These are phyloP conservation scores for Chromoteleia sp. DNA, from an alignment of 2,888 invertebrate genomes.

Conservation along the genomic window DNA sequence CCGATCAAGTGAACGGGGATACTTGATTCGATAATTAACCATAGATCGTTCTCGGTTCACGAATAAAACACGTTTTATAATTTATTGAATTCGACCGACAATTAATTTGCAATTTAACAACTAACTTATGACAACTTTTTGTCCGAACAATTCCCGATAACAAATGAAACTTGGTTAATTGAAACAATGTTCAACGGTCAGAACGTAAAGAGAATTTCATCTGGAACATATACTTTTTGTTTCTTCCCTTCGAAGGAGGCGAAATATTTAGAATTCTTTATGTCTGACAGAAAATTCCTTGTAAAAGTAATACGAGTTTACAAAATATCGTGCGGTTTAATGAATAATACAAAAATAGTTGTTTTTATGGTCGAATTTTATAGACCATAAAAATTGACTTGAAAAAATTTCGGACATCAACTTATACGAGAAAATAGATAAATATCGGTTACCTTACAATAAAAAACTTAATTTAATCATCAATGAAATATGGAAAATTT, in stretches of 20 bases:
- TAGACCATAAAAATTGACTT: constrained; percentile 16
- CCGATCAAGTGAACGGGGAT: too few relatives aligned
- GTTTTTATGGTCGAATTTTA: constrained; percentile 31
- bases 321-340: constrained; percentile 14
- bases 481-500: not conserved
- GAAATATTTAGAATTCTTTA: constrained; percentile 33
- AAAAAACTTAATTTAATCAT: constrained; percentile 6
- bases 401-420: constrained; percentile 10
- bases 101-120: too few relatives aligned
- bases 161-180: too few relatives aligned
- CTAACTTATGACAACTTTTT: too few relatives aligned
- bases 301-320: constrained; percentile 28
- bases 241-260: not conserved
- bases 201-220: too few relatives aligned
- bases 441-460: constrained; percentile 4
- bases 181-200: too few relatives aligned
- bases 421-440: constrained; percentile 8
- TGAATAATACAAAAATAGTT: constrained; percentile 32
- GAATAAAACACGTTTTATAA: too few relatives aligned
- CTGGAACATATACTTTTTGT: too few relatives aligned
- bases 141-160: not conserved
- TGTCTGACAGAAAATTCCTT: constrained; percentile 21
- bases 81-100: too few relatives aligned
- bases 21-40: not conserved
- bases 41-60: too few relatives aligned